Conservation (phyloP, 2,113 vertebrate genomes). For the Crotalus viridis region DNA sequence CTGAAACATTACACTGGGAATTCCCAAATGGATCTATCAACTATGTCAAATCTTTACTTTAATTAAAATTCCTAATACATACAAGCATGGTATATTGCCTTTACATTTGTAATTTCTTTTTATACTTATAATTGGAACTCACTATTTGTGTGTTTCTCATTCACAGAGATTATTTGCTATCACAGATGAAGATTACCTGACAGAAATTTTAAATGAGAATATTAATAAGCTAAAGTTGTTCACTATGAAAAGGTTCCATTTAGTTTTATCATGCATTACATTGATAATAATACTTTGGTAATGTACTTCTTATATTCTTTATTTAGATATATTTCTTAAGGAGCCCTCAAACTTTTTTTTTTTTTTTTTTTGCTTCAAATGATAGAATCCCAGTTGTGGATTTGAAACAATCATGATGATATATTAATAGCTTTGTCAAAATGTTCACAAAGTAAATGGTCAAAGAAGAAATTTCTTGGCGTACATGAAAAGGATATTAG, state of each 20-base stretch:
- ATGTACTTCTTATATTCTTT: background rate
- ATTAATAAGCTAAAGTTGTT: background rate
- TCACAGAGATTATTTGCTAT: background rate
- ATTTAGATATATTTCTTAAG: background rate
- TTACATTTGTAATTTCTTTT: background rate
- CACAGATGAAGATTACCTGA: no score
- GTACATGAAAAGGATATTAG: background rate
- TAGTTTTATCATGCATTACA: background rate
- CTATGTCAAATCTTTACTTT: background rate
- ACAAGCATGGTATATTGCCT: background rate
- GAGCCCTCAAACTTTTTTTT: background rate
- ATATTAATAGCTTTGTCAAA: background rate
- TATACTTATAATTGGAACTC: background rate
- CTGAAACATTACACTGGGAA: background rate
- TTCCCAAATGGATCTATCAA: background rate
- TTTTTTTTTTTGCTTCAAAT: background rate
- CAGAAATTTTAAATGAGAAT: background rate
- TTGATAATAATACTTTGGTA: background rate
- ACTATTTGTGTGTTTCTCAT: background rate
- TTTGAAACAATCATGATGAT: background rate
- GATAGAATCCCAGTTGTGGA: background rate
- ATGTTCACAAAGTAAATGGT: background rate
- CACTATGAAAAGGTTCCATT: background rate
- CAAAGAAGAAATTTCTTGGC: background rate
- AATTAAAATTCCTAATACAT: background rate